Conservation (phyloP, 2,113 vertebrate species). For the Hymenochirus boettgeri region DNA sequence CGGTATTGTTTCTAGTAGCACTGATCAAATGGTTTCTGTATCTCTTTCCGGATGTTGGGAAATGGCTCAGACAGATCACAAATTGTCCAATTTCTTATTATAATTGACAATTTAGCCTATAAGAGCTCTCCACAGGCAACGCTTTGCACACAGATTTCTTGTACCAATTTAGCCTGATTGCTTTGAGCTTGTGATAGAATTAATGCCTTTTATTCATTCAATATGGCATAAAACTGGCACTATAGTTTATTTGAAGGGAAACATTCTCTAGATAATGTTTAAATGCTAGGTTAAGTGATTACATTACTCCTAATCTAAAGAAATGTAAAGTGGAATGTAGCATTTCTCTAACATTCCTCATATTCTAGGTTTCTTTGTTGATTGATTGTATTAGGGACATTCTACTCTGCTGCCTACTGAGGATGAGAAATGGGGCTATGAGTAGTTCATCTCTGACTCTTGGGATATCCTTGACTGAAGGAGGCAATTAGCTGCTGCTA, state of each 20-base stretch:
- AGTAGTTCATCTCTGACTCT: too few relatives aligned
- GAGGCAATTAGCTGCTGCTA: too few relatives aligned
- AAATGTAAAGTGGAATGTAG: neutral
- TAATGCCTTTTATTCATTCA: neutral
- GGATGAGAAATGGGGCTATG: too few relatives aligned
- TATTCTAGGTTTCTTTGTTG: neutral
- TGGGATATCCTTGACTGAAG: too few relatives aligned
- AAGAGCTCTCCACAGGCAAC: slow-evolving; percentile 13
- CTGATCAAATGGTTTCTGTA: neutral
- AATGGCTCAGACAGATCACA: slow-evolving; percentile 23
- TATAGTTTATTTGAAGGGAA: neutral
- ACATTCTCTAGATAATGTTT: neutral
- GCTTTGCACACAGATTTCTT: slow-evolving; percentile 7
- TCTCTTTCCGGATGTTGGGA: slow-evolving; percentile 17
- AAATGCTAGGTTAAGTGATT: neutral
- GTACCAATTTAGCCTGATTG: neutral
- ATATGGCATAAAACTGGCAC: neutral
- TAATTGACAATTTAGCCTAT: slow-evolving; percentile 22
- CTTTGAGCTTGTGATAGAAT: neutral
- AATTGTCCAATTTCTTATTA: slow-evolving; percentile 16
- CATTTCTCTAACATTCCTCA: neutral
- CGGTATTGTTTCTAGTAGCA: slow-evolving; percentile 18
- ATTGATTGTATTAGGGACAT: too few relatives aligned
- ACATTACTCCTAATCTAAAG: neutral
- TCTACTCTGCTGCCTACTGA: too few relatives aligned